Conservation (phyloP, 2,888 invertebrate species). For the Aelia acuminata region DNA sequence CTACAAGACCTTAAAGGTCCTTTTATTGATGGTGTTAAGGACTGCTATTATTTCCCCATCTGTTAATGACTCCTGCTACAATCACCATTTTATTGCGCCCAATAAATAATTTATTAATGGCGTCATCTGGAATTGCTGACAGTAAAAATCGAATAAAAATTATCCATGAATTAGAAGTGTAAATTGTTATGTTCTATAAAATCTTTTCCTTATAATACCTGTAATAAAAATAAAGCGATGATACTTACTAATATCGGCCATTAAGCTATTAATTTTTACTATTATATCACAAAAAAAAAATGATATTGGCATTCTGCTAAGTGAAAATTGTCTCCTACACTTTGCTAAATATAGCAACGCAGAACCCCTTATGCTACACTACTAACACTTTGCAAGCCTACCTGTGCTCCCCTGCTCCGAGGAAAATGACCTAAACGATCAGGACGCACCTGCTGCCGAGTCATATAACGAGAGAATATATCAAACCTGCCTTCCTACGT, state of each 20-base stretch:
- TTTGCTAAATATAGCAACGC: not conserved
- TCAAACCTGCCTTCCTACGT: not conserved
- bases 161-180: too few species aligned
- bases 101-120: too few species aligned
- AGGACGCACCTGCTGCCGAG: not conserved
- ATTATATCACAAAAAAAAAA: too few species aligned
- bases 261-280: too few species aligned
- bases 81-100: not conserved
- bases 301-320: not conserved
- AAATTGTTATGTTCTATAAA: too few species aligned
- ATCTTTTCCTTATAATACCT: too few species aligned
- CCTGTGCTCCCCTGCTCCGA: not conserved
- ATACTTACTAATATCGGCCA: too few species aligned
- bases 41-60: not conserved
- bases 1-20: not conserved
- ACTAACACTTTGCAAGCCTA: not conserved
- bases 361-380: not conserved
- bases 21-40: not conserved
- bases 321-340: not conserved
- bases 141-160: too few species aligned
- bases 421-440: not conserved
- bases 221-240: too few species aligned
- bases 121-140: too few species aligned
- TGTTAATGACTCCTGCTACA: not conserved
- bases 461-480: slow-evolving; percentile 2